A percentile compares a stretch with the other conserved stretches of the same genome.
Evolutionary conservation across 2,113 vertebrate genomes (phyloP).

Genomic region (Thalassoma bifasciatum): DNA sequence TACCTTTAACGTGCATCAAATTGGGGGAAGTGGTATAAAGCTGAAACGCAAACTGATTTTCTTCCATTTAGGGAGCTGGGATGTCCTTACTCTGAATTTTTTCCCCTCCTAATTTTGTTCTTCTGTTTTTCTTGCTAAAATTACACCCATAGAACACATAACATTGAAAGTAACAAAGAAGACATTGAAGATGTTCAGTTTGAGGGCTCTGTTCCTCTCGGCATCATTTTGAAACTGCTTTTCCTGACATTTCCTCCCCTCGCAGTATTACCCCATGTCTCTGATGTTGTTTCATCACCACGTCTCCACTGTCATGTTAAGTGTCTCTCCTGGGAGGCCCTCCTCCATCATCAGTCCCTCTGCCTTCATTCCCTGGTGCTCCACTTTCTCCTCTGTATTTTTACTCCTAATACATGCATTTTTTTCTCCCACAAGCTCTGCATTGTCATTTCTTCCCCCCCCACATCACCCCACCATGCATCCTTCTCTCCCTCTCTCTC

Average conservation of each 20-base stretch:
- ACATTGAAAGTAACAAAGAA: no score
- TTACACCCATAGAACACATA: no score
- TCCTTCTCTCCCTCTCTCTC: constrained; percentile 17
- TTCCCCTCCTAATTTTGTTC: no score
- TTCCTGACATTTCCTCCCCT: constrained; percentile 9
- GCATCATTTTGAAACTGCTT: background rate
- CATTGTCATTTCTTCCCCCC: constrained; percentile 8
- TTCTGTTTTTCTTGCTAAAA: no score
- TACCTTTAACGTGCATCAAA: no score
- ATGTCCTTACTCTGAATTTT: no score
- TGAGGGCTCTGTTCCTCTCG: no score
- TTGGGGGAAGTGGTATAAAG: no score
- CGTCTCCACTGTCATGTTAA: constrained; percentile 12
- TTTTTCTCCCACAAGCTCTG: constrained; percentile 20
- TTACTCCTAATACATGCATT: background rate
- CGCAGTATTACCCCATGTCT: constrained; percentile 26
- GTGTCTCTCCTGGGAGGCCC: constrained; percentile 36
- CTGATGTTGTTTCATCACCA: constrained; percentile 10
- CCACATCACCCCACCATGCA: background rate
- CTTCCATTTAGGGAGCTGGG: no score
- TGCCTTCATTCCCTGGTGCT: constrained; percentile 13
- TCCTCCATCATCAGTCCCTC: constrained; percentile 15
- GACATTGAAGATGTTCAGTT: no score
- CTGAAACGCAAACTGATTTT: no score
- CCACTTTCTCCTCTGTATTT: constrained; percentile 43